Evolutionary conservation across 2,113 vertebrate species (phyloP), one percentile per base, ranked within the genome.

Genomic region (Notarius quadriscutis): DNA sequence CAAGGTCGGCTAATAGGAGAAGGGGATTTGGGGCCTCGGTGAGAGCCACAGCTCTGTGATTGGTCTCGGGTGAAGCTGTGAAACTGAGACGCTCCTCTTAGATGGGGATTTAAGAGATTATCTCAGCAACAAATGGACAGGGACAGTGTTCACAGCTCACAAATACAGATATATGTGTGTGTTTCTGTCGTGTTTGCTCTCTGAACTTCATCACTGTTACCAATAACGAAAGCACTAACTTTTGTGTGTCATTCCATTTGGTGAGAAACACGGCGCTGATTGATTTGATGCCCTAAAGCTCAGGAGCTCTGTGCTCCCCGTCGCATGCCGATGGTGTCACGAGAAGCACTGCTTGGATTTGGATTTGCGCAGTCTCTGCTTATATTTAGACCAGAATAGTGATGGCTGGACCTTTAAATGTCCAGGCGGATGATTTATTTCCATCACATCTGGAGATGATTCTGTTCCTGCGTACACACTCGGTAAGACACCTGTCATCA

Each of bases 1-100:
- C 93, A 94, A 93, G 92, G 92, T 67, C 91, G 86, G 86, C 75
- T 91, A 86, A 92, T 84, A 75, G 88, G 84, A 89, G 90, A 87
- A 25, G 79, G 86, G 90, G 88, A 89, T 91, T 91, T 91, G 60
- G 48, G 60, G 86, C 86, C 62, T 57, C 8, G 81, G 84, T 89
- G 82, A 60, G 88, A 89, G 72, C 62, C 65, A 79, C 82, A 82
- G 72, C 51, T 81, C 69, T 89, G 55, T 60, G 74, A 86, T 87
- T 83, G 89, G 89, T 87, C 89, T 25, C 84, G 83, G 82, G 14
- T 89, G 89, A 87, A 86, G 83, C 83, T 87, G 88, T 90, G 89
- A 87, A 89, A 85, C 83, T 88, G 89, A 89, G 86, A 85, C 71
- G 77, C 79, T 80, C 65, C 81, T 69, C 48, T 85, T 83, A 86